Base-by-base conservation (phyloP, 2,113 vertebrate species). In the Crypturellus undulatus region DNA sequence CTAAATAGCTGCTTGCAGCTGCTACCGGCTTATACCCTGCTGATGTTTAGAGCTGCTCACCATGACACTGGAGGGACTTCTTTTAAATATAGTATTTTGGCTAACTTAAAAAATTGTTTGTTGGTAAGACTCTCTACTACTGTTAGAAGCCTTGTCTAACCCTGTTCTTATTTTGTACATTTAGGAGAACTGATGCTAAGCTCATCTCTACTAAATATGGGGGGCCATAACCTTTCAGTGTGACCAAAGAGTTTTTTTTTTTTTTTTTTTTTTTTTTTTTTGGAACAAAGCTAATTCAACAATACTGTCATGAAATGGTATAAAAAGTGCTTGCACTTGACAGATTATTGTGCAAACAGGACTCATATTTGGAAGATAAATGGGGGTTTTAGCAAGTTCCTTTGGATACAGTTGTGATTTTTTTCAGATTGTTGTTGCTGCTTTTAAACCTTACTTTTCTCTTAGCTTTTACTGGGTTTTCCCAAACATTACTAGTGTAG, bases 1-100 rank as follows among this genome's bases (percentile, higher is more conserved):
- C 69, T 92, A 93, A 96, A 96, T 94, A 96, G 81, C 80, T 2
- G 0, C 76, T 93, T 84, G 67, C 93, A 96, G 96, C 94, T 96
- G 96, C 90, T 89, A 62, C 63, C 72, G 78, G 75, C 24, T 93
- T 92, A 93, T 42, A 79, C 9, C 18, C 45, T 65, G 58, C 26
- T 81, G 90, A 65, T 91, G 75, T 36, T 93, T 93, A 86, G 91
- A 94, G 62, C 76, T 93, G 34, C 58, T 95, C 36, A 68, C 56
- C 51, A 59, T 88, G 64, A 79, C 38, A 32, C 28, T 84, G 64
- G 25, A 78, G 40, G 67, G 38, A 43, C 60, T 83, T 91, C 65
- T 95, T 94, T 95, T 84, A 94, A 80, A 45, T 59, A 17, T 0
- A 83, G 12, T 73, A 28, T 93, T 95, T 91, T 93, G 76, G 80